A percentile compares a stretch with the other conserved stretches of the same genome.
These are phyloP conservation scores for Steinernema scapterisci DNA, from an alignment of 2,888 invertebrate species.

Conservation along the genomic window DNA sequence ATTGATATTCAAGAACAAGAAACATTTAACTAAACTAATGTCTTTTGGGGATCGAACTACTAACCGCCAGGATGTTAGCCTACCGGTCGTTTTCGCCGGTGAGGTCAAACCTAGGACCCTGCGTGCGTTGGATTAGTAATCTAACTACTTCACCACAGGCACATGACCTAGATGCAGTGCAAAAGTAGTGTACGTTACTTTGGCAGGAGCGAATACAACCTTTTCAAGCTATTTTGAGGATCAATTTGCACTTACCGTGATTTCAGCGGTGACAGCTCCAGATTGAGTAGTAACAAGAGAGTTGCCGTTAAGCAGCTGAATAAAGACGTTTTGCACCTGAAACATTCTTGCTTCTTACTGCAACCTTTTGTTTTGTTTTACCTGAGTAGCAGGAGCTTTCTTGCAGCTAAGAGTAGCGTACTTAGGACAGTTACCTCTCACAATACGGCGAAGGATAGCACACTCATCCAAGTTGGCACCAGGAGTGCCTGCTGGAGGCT, in stretches of 20 bases:
- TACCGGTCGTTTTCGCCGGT: no score
- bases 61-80: no score
- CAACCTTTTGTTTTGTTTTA: not conserved
- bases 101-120: no score
- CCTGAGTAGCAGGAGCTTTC: constrained; percentile 36
- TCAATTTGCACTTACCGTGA: not conserved
- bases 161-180: no score
- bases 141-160: no score
- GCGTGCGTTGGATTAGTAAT: no score
- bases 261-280: constrained; percentile 16
- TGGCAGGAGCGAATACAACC: no score
- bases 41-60: no score
- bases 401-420: constrained; percentile 35
- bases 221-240: no score
- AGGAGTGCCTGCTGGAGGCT: constrained; percentile 36
- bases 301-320: constrained; percentile 33
- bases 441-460: constrained; percentile 37
- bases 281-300: constrained; percentile 13
- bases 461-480: constrained; percentile 39
- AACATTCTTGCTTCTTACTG: not conserved
- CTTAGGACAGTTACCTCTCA: constrained; percentile 35
- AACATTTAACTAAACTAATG: no score
- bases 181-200: no score
- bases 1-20: no score
- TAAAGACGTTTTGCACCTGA: constrained; percentile 35